A percentile compares a stretch with the other conserved stretches of the same genome.
Conservation (phyloP, 2,113 vertebrate genomes). For the Eidolon helvum region DNA sequence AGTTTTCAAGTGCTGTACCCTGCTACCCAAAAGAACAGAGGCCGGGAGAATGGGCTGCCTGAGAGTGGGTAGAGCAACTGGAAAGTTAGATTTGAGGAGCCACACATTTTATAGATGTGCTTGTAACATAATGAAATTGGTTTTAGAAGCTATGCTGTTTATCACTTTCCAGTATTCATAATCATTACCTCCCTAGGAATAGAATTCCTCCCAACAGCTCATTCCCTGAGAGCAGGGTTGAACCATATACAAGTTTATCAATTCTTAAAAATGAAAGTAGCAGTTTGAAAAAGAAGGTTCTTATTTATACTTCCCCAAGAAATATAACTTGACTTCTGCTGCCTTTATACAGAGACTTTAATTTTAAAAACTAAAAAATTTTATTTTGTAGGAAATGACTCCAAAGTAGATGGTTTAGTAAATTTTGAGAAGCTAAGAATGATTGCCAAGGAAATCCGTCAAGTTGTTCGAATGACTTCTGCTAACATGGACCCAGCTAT, state of each 20-base stretch:
- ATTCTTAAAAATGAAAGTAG: not conserved
- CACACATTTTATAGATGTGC: not conserved
- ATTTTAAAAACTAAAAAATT: conserved; percentile 35
- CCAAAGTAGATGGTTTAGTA: conserved; percentile 94
- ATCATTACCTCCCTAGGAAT: not conserved
- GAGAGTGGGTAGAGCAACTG: not conserved
- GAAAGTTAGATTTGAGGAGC: not conserved
- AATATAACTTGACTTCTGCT: not conserved
- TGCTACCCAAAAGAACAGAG: not conserved
- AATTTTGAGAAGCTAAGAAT: conserved; percentile 98
- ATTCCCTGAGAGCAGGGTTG: not conserved
- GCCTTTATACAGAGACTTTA: conserved; percentile 31
- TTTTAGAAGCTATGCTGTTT: not conserved
- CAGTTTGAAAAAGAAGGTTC: not conserved
- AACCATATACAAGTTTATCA: not conserved
- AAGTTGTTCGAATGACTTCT: conserved; percentile 95
- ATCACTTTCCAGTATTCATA: not conserved
- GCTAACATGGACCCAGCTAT: conserved; percentile 98
- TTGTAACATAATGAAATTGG: not conserved
- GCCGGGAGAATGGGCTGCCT: not conserved
- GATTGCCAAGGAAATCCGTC: conserved; percentile 97
- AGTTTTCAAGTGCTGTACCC: not conserved
- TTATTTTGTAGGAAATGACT: conserved; percentile 91
- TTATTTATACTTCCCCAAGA: not conserved
- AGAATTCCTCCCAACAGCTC: not conserved